phyloP scores from a whole-genome alignment of 2,797 vertebrate species.

The Tragopan temminckii region DNA sequence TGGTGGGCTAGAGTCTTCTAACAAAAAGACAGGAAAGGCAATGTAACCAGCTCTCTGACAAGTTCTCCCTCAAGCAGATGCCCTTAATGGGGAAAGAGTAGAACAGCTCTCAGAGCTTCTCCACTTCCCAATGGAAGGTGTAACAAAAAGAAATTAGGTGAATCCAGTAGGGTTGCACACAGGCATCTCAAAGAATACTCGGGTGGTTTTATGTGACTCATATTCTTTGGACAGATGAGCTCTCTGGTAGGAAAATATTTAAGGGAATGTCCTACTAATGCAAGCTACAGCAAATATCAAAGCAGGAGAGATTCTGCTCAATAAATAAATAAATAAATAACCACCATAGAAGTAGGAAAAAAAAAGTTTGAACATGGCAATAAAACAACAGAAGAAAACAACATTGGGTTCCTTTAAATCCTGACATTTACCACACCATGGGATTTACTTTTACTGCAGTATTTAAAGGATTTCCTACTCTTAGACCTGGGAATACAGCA shows the following conservation, averaged over 20 bases:
- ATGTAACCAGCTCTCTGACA: background rate
- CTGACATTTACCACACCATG: conserved; percentile 70
- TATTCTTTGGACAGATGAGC: background rate
- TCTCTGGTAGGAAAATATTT: background rate
- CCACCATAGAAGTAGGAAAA: background rate
- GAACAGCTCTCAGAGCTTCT: background rate
- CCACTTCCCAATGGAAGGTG: background rate
- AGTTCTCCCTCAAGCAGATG: background rate
- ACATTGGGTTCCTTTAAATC: conserved; percentile 47
- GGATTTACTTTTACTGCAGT: conserved; percentile 75
- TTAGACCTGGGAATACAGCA: conserved; percentile 66
- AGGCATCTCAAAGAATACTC: background rate
- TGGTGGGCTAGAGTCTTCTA: background rate
- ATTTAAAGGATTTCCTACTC: conserved; percentile 72
- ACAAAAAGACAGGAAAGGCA: background rate
- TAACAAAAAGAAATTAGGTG: background rate
- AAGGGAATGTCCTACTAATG: background rate
- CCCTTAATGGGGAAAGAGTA: background rate
- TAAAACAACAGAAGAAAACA: conserved; percentile 39
- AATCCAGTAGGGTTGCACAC: background rate
- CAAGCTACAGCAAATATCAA: background rate
- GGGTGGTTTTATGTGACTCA: background rate
- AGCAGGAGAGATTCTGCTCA: background rate
- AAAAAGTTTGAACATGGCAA: conserved; percentile 14
- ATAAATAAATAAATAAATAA: conserved; percentile 10